Evolutionary conservation across 2,797 vertebrate species (phyloP), one percentile per base, ranked within the genome.

Genomic region (Iguana delicatissima): DNA sequence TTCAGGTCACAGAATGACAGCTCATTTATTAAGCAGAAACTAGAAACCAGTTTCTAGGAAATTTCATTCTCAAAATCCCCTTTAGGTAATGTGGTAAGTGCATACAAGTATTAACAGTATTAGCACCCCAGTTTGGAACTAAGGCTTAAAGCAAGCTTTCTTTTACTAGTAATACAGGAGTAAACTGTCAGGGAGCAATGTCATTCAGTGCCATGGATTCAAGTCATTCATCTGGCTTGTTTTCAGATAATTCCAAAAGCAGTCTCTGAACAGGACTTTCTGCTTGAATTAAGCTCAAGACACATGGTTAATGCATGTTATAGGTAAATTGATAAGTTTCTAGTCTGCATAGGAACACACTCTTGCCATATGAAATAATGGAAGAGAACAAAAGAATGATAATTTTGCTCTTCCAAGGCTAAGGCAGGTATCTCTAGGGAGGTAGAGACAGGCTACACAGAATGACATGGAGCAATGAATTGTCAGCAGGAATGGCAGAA

Each of bases 11-110:
- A 88, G 35, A 80, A 86, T 88, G 7, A 24, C 46, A 85, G 67
- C 1, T 89, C 81, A 9, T 14, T 10, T 9, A 1, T 14, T 76
- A 91, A 6, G n/a, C 32, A 94, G 90, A 91, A 5, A 2, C 3
- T 79, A 35, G 52, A 89, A 84, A 84, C 64, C n/a, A 50, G 83
- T 84, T 9, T 80, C 69, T 22, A 80, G 57, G 84, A 79, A 79
- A 85, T 26, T 10, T 80, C 52, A 38, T 59, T 52, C 79, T 87
- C 42, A 81, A 90, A 0, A 1, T 79, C 16, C 86, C 46, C 9
- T 50, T 74, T 9, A 18, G 88, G 20, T 55, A 42, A 84, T 64
- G 73, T 38, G 22, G 29, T 42, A 83, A 59, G 38, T 76, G 42
- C 69, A 84, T 16, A 29, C 13, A n/a, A 20, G 26, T 67, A 13